A percentile compares a stretch with the other conserved stretches of the same genome.
These are phyloP conservation scores for Drosophila bifasciata DNA, from an alignment of 1,140 invertebrate genomes.

Conservation along the genomic window DNA sequence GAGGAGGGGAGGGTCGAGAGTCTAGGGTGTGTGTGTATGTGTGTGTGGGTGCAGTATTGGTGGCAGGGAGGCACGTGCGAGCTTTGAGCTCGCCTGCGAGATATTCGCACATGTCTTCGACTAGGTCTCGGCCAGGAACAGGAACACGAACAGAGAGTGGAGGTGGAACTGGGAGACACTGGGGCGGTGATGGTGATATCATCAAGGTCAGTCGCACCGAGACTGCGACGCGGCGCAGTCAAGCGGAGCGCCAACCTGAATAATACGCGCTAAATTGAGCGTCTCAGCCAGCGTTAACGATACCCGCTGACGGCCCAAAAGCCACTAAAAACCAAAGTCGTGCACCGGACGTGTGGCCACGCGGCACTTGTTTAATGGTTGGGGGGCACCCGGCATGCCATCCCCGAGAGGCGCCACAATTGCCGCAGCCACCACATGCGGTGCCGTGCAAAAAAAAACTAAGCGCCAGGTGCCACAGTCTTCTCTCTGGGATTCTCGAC, in stretches of 20 bases:
- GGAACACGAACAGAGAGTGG: not conserved
- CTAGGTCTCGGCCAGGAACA: not conserved
- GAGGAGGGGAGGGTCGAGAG: no score
- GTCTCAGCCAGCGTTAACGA: conserved; percentile 80
- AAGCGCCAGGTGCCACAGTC: conserved; percentile 50
- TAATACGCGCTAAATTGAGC: conserved; percentile 76
- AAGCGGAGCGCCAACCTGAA: conserved; percentile 57
- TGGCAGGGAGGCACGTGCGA: conserved; percentile 43
- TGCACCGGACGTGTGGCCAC: conserved; percentile 71
- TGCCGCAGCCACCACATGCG: conserved; percentile 63
- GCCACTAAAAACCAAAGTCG: conserved; percentile 72
- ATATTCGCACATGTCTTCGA: conserved; percentile 64
- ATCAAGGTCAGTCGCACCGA: conserved; percentile 71
- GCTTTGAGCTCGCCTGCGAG: conserved; percentile 16
- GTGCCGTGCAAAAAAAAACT: conserved; percentile 64
- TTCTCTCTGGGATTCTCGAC: conserved; percentile 14
- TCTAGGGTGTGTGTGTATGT: conserved; percentile 1
- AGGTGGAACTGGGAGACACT: conserved; percentile 8
- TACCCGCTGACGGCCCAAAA: conserved; percentile 50
- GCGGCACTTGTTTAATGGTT: conserved; percentile 67
- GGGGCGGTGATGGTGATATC: conserved; percentile 73
- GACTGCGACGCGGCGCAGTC: conserved; percentile 55
- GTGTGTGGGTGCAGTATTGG: not conserved
- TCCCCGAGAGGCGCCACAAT: conserved; percentile 24
- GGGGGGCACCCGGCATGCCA: no score